Evolutionary conservation across 2,888 invertebrate genomes (phyloP), one percentile per base, ranked within the genome.

Genomic region (Anthrax anthrax): DNA sequence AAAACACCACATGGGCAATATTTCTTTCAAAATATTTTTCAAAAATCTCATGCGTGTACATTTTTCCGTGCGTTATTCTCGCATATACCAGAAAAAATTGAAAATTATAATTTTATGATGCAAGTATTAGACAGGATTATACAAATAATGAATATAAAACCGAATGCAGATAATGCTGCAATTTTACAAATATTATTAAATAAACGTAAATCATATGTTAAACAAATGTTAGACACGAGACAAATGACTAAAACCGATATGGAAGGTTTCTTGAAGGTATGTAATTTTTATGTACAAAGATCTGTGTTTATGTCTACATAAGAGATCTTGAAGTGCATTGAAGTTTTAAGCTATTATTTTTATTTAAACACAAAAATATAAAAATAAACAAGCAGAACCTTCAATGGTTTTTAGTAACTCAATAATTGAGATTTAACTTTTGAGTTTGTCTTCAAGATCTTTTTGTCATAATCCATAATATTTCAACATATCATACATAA

Each of bases 61-160:
- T 52, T 65, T 29, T 53, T 65, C 2, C 47, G 65, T 18, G 56
- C 59, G 1, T 50, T 60, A 13, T 56, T 64, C 6, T 57, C 51
- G 2, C 50, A 51, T 32, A 51, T 53, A 10, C 55, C 56, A 0
- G 57, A 55, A 18, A 53, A 54, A 36, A 43, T 40, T 8, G 55
- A 54, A 13, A 55, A 55, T 29, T 52, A 53, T 27, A 55, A 55
- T 32, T 56, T 55, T 18, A 51, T 58, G 51, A 23, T 56, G 12
- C 52, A 54, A 42, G 51, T 56, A 5, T 52, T 57, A 43, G 56
- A 57, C 39, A 55, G 56, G 45, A 52, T 55, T n/a, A 55, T 57
- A 18, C 51, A 52, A 19, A 48, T 46, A 37, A 29, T 55, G 13
- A 50, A 49, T 23, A 19, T 50, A 9, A 42, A 51, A 6, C 43